phyloP scores from a whole-genome alignment of 2,888 invertebrate genomes.

The Muscina levida region DNA sequence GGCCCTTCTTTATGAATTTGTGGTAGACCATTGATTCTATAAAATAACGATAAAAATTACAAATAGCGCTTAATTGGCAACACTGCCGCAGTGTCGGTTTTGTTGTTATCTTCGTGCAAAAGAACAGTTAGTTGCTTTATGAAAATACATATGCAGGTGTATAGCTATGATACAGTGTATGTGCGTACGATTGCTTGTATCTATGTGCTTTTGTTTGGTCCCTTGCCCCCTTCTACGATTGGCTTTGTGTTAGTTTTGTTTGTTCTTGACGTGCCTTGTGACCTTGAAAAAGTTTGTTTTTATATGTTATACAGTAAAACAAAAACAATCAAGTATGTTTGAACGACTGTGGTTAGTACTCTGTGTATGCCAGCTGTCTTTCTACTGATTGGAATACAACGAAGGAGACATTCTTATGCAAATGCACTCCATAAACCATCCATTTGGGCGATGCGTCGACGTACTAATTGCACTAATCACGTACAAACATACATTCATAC shows the following conservation, averaged over 20 bases:
- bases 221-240: conserved; percentile 7
- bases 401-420: background rate
- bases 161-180: background rate
- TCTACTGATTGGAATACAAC: background rate
- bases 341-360: background rate
- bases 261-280: conserved; percentile 59
- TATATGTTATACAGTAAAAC: conserved; percentile 48
- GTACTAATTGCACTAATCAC: too few relatives aligned
- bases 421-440: conserved; percentile 36
- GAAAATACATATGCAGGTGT: background rate
- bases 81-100: too few relatives aligned
- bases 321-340: conserved; percentile 38
- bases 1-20: too few relatives aligned
- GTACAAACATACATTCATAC: too few relatives aligned
- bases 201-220: conserved; percentile 23
- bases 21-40: too few relatives aligned
- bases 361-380: background rate
- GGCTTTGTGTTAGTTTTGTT: conserved; percentile 31
- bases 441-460: too few relatives aligned
- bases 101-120: background rate
- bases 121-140: conserved; percentile 19
- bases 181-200: background rate
- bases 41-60: too few relatives aligned
- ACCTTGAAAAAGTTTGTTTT: conserved; percentile 58
- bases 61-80: too few relatives aligned